Base-by-base conservation (phyloP, 2,888 invertebrate genomes). In the Epicampocera succincta region DNA sequence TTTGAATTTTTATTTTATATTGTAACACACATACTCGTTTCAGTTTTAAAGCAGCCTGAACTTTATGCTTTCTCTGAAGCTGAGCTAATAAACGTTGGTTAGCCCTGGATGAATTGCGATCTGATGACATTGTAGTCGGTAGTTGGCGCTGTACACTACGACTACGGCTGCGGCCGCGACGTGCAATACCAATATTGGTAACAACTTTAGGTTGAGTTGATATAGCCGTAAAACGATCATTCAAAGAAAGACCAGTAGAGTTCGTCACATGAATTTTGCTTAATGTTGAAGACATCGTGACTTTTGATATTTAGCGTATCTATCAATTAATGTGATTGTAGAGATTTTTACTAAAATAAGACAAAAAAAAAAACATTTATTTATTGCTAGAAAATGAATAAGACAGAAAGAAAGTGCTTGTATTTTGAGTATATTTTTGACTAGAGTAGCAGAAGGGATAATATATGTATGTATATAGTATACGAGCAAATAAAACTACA, bases 171-270 rank as follows among this genome's bases (percentile, higher is more conserved):
- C 88, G 85, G 46, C 83, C 85, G 17, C 84, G 72, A n/a, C 83
- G 25, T 85, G 81, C 19, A 54, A 50, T 58, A 72, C 50, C 54
- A 50, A 68, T 42, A 19, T 56, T 60, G 21, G 44, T 44, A 6
- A 50, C 54, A 21, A 81, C 80, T 73, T 83, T 80, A 11, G 84
- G 84, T 48, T 86, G 84, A 21, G 87, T 85, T 68, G 90, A 89
- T 65, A 91, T 89, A 69, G 89, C 89, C 44, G 91, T 91, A 72
- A 92, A 92, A 25, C 91, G 90, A 76, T 91, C 91, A 83, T 91
- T 92, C 17, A 92, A 84, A 29, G 91, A 89, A 77, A 91, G 87
- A 72, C 88, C 88, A 12, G 93, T 93, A 13, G 92, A 90, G 68
- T 91, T 92, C 40, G 92, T 90, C 2, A 88, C 86, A 80, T 89